A percentile compares a stretch with the other conserved stretches of the same genome.
These are phyloP conservation scores for Maniola hyperantus DNA, from an alignment of 2,888 invertebrate species.

Conservation along the genomic window DNA sequence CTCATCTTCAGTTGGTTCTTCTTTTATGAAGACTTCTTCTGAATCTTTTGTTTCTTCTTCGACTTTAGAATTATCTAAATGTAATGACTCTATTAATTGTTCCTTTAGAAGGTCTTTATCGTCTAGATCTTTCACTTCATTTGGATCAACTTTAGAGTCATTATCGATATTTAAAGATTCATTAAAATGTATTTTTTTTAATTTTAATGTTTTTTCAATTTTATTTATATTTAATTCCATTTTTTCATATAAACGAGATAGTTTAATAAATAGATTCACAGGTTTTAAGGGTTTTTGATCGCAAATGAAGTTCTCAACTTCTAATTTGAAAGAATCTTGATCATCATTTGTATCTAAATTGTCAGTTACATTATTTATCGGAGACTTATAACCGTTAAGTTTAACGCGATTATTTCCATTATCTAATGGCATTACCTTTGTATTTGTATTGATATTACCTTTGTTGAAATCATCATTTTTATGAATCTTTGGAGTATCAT, in stretches of 20 bases:
- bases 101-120: neutral
- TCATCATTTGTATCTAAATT: neutral
- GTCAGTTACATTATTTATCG: neutral
- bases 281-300: neutral
- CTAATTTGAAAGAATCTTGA: neutral
- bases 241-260: neutral
- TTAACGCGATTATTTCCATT: neutral
- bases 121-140: neutral
- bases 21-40: neutral
- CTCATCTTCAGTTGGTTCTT: neutral
- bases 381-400: neutral
- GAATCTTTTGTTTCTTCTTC: neutral
- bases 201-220: no score
- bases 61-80: neutral
- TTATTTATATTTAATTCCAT: neutral
- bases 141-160: neutral
- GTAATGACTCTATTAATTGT: neutral
- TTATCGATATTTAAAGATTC: neutral
- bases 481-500: neutral
- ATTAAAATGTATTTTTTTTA: neutral
- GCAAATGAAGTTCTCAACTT: slow-evolving; percentile 14
- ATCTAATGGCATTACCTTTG: no score
- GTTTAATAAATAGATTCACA: neutral
- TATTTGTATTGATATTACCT: neutral
- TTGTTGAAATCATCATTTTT: neutral